Percentiles rank a stretch among this genome's conserved stretches.
Conservation (phyloP, 1,140 invertebrate genomes). For the Asobara japonica region DNA sequence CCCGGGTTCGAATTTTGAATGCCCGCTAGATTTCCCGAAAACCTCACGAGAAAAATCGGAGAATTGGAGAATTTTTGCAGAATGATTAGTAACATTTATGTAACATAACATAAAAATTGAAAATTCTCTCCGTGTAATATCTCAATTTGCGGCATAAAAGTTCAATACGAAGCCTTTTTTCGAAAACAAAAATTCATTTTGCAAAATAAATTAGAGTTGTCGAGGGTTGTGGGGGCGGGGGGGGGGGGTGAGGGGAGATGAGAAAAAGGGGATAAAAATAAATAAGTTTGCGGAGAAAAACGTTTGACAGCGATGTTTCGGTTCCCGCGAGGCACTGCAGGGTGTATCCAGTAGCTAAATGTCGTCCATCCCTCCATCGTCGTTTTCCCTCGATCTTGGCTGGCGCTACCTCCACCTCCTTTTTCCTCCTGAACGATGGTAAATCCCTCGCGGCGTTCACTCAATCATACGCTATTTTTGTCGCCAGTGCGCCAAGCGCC, state of each 20-base stretch:
- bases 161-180: neutral
- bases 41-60: no score
- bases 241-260: slow-evolving; percentile 12
- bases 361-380: slow-evolving; percentile 51
- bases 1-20: no score
- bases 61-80: no score
- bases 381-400: slow-evolving; percentile 12
- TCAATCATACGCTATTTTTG: slow-evolving; percentile 66
- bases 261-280: slow-evolving; percentile 17
- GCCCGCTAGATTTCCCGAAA: no score
- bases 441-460: slow-evolving; percentile 64
- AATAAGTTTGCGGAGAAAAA: slow-evolving; percentile 12
- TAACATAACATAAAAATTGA: no score
- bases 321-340: slow-evolving; percentile 44
- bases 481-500: slow-evolving; percentile 41
- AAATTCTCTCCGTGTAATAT: no score
- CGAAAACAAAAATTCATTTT: neutral
- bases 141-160: no score
- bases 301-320: slow-evolving; percentile 37
- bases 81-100: no score
- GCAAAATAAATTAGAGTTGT: neutral
- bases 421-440: slow-evolving; percentile 17
- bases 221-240: neutral
- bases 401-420: neutral
- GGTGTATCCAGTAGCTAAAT: slow-evolving; percentile 47